Evolutionary conservation across 2,888 invertebrate genomes (phyloP).

Genomic region (Synanthedon andrenaeformis): DNA sequence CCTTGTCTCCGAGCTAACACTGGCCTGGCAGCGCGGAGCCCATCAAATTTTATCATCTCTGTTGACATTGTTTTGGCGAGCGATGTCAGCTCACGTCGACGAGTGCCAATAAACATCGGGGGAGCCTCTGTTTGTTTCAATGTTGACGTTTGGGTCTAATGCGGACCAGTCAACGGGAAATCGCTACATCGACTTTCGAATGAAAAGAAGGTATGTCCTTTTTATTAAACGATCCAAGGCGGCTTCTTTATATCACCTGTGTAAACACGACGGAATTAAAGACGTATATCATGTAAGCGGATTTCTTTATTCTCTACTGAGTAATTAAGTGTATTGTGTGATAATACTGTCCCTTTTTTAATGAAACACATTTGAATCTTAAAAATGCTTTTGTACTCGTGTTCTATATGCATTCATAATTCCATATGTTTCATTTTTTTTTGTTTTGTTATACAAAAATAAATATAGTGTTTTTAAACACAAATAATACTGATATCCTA

Average conservation of each 20-base stretch:
- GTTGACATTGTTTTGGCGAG: conserved; percentile 56
- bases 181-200: background rate
- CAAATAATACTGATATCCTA: too few species aligned
- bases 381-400: conserved; percentile 2
- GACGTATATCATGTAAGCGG: background rate
- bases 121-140: conserved; percentile 7
- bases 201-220: conserved; percentile 1
- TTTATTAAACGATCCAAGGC: background rate
- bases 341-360: conserved; percentile 6
- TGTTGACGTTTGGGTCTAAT: conserved; percentile 6
- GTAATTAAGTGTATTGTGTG: background rate
- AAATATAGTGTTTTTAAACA: too few species aligned
- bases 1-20: conserved; percentile 15
- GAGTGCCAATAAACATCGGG: conserved; percentile 22
- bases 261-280: conserved; percentile 1
- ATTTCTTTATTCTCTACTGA: background rate
- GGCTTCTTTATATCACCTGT: background rate
- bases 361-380: conserved; percentile 2
- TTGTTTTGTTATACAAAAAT: too few species aligned
- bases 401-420: background rate
- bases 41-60: conserved; percentile 59
- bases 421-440: too few species aligned
- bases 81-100: conserved; percentile 29
- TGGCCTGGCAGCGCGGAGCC: conserved; percentile 23
- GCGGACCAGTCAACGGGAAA: conserved; percentile 5